Base-by-base conservation (phyloP, 2,113 vertebrate species). In the Isichthys henryi region DNA sequence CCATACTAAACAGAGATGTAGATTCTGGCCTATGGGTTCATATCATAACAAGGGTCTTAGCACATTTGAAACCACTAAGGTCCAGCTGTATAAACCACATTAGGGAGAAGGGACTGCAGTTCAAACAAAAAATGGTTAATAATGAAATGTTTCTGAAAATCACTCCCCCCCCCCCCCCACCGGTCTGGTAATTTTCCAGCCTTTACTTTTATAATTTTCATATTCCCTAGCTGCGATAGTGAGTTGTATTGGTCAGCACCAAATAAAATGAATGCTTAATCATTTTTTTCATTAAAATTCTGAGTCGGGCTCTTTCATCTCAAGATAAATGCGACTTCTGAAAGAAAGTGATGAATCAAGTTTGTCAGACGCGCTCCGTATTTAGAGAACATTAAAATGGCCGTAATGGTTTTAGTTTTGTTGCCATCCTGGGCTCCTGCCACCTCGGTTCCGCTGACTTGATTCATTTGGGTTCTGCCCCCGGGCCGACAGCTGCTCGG, bases 181-280 rank as follows among this genome's bases (percentile, higher is more conserved):
- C n/a, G 23, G 43, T 84, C 45, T 84, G 45, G 19, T 46, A 19
- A n/a, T 48, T 83, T 46, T 46, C 23, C 45, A 84, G 82, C 21
- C 82, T 46, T 48, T 46, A 27, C 21, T n/a, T 46, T 46, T 23
- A 21, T 48, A 19, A 84, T 48, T n/a, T 23, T 46, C 82, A 48
- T 84, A 45, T 48, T 48, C 17, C 17, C 6, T 6, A 8, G 45
- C 45, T 84, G 21, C 3, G 21, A 84, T 11, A 21, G 8, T 45
- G 39, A 84, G 23, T 15, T 48, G 45, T 48, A 84, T 84, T 46
- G 82, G 82, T 84, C 82, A 84, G 45, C 45, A 45, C 45, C 45
- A 74, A 45, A 88, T 53, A 62, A 88, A 58, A 13, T 66, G 6
- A 88, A 89, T 85, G 86, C 88, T 56, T 2, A 88, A 89, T 86